These are phyloP conservation scores for Prosopocoilus inquinatus DNA, from an alignment of 2,888 invertebrate species.

Conservation along the genomic window DNA sequence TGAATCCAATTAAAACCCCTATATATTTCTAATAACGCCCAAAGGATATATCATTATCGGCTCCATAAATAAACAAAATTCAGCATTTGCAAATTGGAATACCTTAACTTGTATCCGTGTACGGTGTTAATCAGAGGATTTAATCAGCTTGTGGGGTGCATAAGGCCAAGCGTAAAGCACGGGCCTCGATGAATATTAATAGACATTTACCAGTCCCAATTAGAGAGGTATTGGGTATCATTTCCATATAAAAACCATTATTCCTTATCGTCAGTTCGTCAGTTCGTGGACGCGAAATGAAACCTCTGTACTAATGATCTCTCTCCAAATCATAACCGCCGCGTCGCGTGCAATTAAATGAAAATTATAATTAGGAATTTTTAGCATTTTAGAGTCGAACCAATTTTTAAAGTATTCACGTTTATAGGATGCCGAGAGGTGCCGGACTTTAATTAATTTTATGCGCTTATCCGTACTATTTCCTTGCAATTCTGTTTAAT, in stretches of 20 bases:
- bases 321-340: constrained; percentile 7
- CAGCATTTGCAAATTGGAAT: no score
- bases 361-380: constrained; percentile 1
- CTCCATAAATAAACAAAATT: no score
- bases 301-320: constrained; percentile 16
- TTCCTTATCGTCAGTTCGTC: constrained; percentile 42
- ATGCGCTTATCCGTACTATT: no score
- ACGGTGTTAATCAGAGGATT: constrained; percentile 15
- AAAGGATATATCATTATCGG: no score
- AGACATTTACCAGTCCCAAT: constrained; percentile 44
- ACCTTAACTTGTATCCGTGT: constrained; percentile 1
- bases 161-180: constrained; percentile 1
- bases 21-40: no score
- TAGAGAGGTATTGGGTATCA: constrained; percentile 42
- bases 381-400: neutral
- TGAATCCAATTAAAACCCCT: no score
- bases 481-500: no score
- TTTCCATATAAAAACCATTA: constrained; percentile 48
- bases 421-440: no score
- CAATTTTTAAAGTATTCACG: no score
- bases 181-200: constrained; percentile 45
- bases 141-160: constrained; percentile 11
- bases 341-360: neutral
- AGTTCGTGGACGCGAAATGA: constrained; percentile 22
- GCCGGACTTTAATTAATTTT: no score